Evolutionary conservation across 2,113 vertebrate species (phyloP).

Genomic region (Dunckerocampus dactyliophorus): DNA sequence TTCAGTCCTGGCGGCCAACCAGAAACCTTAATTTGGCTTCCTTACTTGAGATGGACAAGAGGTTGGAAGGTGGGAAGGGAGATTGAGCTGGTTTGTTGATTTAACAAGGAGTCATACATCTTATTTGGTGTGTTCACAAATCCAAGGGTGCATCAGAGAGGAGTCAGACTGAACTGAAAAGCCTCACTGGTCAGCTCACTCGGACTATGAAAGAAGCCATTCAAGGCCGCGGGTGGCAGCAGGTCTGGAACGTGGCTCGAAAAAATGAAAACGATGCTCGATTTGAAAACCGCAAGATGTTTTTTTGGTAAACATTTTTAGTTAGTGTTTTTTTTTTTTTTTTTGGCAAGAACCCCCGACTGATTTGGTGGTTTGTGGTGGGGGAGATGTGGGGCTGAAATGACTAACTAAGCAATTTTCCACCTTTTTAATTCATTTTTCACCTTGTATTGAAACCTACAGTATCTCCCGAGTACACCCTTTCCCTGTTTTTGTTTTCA

Average conservation of each 20-base stretch:
- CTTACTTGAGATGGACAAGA: conserved; percentile 15
- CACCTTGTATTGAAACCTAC: neutral
- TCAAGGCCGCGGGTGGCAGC: conserved; percentile 61
- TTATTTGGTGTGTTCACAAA: conserved; percentile 16
- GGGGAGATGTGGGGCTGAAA: conserved; percentile 4
- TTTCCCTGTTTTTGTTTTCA: neutral
- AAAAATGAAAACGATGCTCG: conserved; percentile 50
- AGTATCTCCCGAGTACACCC: neutral
- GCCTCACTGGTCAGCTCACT: conserved; percentile 35
- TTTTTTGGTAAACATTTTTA: conserved; percentile 55
- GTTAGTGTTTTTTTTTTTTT: conserved; percentile 2
- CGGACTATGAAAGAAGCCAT: conserved; percentile 64
- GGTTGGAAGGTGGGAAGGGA: neutral
- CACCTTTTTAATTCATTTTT: neutral
- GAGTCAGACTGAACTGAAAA: conserved; percentile 19
- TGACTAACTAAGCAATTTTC: conserved; percentile 37
- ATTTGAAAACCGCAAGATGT: conserved; percentile 54
- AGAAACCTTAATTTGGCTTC: conserved; percentile 39
- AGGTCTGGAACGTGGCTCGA: conserved; percentile 52
- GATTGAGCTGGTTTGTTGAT: neutral
- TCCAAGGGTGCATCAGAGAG: conserved; percentile 33
- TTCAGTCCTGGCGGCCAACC: conserved; percentile 39
- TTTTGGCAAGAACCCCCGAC: conserved; percentile 18
- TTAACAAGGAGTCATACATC: conserved; percentile 14
- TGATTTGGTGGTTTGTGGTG: conserved; percentile 6